These are phyloP conservation scores for Pangasius krempfi DNA, from an alignment of 2,797 vertebrate species.

Conservation along the genomic window DNA sequence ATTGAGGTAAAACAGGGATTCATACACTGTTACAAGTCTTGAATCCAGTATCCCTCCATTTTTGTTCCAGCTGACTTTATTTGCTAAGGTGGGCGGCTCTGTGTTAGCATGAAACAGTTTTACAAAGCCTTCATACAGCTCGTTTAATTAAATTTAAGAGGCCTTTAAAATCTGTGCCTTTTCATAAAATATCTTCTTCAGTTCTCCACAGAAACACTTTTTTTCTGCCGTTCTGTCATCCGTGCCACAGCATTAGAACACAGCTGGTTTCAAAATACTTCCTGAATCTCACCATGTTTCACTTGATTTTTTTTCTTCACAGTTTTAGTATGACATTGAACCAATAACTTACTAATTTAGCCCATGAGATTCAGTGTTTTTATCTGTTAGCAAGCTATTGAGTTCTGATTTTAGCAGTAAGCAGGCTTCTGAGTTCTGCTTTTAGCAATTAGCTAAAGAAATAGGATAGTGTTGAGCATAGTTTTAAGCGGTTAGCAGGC, in stretches of 20 bases:
- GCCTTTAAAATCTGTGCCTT: slow-evolving; percentile 3
- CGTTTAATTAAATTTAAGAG: slow-evolving; percentile 40
- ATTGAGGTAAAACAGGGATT: not conserved
- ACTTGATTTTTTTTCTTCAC: not conserved
- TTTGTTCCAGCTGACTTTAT: not conserved
- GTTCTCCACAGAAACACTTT: not conserved
- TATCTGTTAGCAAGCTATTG: not conserved
- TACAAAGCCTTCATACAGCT: slow-evolving; percentile 4
- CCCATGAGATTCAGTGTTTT: not conserved
- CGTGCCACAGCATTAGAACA: not conserved
- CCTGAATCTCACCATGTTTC: not conserved
- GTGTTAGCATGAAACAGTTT: slow-evolving; percentile 12
- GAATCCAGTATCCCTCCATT: not conserved
- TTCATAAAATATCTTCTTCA: slow-evolving; percentile 8
- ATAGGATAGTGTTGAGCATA: not conserved
- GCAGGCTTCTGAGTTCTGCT: not conserved
- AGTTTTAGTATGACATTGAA: not conserved
- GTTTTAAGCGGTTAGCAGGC: not conserved
- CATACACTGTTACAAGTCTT: not conserved
- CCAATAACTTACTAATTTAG: not conserved
- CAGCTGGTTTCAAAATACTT: not conserved
- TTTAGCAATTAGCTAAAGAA: not conserved
- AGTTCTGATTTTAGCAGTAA: not conserved
- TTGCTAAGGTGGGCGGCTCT: not conserved
- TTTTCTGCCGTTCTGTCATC: not conserved